Base-by-base conservation (phyloP, 2,888 invertebrate genomes). In the Ectropis crepuscularia region DNA sequence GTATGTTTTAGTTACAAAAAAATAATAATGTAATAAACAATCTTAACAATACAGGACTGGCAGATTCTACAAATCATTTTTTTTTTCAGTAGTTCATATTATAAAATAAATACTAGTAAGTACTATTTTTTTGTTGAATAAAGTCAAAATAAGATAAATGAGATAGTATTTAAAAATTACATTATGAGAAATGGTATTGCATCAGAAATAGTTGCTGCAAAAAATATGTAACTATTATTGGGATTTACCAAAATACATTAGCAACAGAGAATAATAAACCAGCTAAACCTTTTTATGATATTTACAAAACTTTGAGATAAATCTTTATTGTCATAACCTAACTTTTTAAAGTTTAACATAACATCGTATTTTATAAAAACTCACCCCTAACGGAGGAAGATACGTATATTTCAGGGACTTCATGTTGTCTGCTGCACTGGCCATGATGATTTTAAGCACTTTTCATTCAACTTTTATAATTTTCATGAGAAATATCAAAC, bases 311-410 rank as follows among this genome's bases (percentile, higher is more conserved):
- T 28, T 28, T 28, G 10, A 38, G 6, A 37, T 7, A 57, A 49
- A 11, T 4, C 16, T 28, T 12, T 46, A 7, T 45, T 36, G 46
- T 47, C 50, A 50, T 53, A 62, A 53, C 62, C 43, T 46, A 2
- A 53, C 9, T 53, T 51, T 28, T 39, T 5, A 37, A 7, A 16
- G 37, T 36, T 0, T 11, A 16, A 8, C 6, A 38, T 37, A 45
- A 28, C 46, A 51, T n/a, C 64, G 12, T 6, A 41, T 45, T 49
- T 58, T 47, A 7, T 9, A 8, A 54, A 57, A 53, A 85, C 88
- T 85, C 72, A 89, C 89, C 57, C 87, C 61, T 57, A 89, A 70
- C 6, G 89, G 88, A 10, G 88, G 80, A 4, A 88, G 61, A 66
- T 87, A 85, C 2, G 71, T 48, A 6, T 82, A 75, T 53, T 77